Percentiles rank a stretch among this genome's conserved stretches.
Evolutionary conservation across 2,888 invertebrate genomes (phyloP).

Genomic region (Gasteruption jaculator): DNA sequence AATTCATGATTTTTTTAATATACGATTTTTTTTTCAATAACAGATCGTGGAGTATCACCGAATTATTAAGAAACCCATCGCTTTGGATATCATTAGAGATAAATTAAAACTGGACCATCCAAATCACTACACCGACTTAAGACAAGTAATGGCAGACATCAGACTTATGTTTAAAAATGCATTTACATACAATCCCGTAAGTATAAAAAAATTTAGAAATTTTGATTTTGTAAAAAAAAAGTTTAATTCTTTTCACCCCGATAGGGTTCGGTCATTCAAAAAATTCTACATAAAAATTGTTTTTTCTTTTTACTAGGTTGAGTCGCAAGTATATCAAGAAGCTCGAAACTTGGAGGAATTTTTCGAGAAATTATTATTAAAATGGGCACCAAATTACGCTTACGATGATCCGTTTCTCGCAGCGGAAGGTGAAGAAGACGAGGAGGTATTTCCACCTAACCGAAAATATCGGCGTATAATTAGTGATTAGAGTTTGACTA

Average conservation of each 20-base stretch:
- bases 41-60: conserved; percentile 67
- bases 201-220: conserved; percentile 34
- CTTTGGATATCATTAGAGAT: conserved; percentile 76
- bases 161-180: conserved; percentile 86
- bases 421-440: conserved; percentile 51
- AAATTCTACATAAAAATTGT: not conserved
- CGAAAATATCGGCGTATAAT: conserved; percentile 55
- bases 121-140: conserved; percentile 70
- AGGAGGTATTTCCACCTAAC: conserved; percentile 53
- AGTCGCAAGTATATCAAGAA: conserved; percentile 72
- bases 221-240: conserved; percentile 11
- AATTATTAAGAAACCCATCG: conserved; percentile 75
- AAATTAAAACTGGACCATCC: conserved; percentile 71
- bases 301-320: conserved; percentile 56
- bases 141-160: conserved; percentile 76
- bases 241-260: not conserved
- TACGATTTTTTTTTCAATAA: conserved; percentile 21
- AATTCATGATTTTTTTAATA: conserved; percentile 4
- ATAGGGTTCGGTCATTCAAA: not conserved
- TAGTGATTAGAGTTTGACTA: conserved; percentile 45
- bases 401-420: conserved; percentile 54
- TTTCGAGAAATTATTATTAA: conserved; percentile 75
- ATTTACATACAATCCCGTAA: conserved; percentile 77
- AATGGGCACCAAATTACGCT: conserved; percentile 76
- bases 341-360: conserved; percentile 80